Conservation (phyloP, 2,797 vertebrate genomes). For the Taenioides sp. region DNA sequence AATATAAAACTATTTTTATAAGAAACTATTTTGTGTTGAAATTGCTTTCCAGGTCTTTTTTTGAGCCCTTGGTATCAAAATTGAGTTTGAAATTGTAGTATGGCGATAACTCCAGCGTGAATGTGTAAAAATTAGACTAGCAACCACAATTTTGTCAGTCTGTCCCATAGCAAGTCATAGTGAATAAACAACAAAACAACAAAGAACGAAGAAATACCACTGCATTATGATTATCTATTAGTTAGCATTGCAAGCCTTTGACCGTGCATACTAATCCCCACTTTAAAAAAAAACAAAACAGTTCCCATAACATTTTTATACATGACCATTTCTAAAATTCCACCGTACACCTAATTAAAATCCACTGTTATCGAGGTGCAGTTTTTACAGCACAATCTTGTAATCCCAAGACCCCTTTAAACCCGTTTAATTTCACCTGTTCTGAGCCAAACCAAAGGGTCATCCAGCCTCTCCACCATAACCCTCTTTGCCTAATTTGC, state of each 20-base stretch:
- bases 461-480: conserved; percentile 43
- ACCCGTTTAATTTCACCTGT: conserved; percentile 36
- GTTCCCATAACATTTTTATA: not conserved
- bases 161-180: not conserved
- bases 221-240: not conserved
- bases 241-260: not conserved
- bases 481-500: conserved; percentile 49
- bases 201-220: not conserved
- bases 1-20: not conserved
- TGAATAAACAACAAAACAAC: not conserved
- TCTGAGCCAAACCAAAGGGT: conserved; percentile 43
- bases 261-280: not conserved
- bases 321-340: not conserved
- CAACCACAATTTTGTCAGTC: no score
- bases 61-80: not conserved
- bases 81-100: not conserved
- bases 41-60: not conserved
- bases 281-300: not conserved
- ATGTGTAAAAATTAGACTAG: not conserved
- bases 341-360: not conserved
- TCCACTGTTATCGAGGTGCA: not conserved
- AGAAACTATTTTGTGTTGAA: not conserved
- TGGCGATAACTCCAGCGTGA: not conserved
- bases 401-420: conserved; percentile 28
- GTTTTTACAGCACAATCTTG: conserved; percentile 15